Conservation (phyloP, 2,888 invertebrate species). For the Pteria penguin region DNA sequence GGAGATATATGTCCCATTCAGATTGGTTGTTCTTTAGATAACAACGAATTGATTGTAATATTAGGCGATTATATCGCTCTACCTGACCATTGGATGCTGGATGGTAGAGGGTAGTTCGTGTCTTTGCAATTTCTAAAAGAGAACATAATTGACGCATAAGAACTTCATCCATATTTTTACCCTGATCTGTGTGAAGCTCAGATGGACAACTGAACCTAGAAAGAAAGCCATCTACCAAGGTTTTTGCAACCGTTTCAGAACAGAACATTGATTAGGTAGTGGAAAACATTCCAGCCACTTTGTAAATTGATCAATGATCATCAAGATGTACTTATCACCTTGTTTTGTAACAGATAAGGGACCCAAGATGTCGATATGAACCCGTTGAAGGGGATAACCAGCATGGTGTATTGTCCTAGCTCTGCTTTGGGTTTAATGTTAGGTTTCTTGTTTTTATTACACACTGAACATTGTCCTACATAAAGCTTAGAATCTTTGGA, state of each 20-base stretch:
- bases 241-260: slow-evolving; percentile 1
- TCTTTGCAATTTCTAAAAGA: slow-evolving; percentile 29
- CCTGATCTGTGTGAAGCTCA: slow-evolving; percentile 32
- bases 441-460: slow-evolving; percentile 23
- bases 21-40: slow-evolving; percentile 19
- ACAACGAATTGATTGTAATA: slow-evolving; percentile 21
- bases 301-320: slow-evolving; percentile 14
- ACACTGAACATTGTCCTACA: slow-evolving; percentile 12
- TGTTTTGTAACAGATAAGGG: slow-evolving; percentile 12
- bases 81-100: slow-evolving; percentile 31
- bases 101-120: slow-evolving; percentile 40
- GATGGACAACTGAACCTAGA: slow-evolving; percentile 26
- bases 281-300: slow-evolving; percentile 32
- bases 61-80: slow-evolving; percentile 32
- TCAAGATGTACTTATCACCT: slow-evolving; percentile 19
- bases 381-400: slow-evolving; percentile 14
- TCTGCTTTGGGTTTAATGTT: slow-evolving; percentile 7
- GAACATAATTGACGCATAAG: slow-evolving; percentile 29
- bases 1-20: slow-evolving; percentile 34
- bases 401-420: slow-evolving; percentile 14
- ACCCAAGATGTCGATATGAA: slow-evolving; percentile 30
- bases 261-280: not conserved
- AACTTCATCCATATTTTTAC: slow-evolving; percentile 22
- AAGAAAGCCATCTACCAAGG: slow-evolving; percentile 4
- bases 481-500: slow-evolving; percentile 10